Base-by-base conservation (phyloP, 2,888 invertebrate genomes). In the Pseudococcus longispinus region DNA sequence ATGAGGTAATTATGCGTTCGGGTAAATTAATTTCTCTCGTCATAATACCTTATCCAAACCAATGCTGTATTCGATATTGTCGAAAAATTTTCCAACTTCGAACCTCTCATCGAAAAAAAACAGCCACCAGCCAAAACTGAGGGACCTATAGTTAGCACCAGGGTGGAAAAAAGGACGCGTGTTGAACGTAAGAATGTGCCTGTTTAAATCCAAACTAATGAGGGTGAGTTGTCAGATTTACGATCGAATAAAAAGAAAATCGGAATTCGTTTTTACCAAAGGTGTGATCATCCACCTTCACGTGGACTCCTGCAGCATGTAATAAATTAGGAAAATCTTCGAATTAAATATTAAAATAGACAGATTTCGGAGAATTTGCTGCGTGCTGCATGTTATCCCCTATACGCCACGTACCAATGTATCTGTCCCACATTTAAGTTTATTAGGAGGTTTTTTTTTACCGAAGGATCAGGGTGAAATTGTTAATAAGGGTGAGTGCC, bases 201-300 rank as follows among this genome's bases (percentile, higher is more conserved):
- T 42, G 42, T 42, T 80, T 80, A 42, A 80, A 80, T 37, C 29
- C 20, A 37, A 80, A 37, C 77, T 80, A 80, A 80, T 80, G 77
- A 80, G 77, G 77, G 77, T 80, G 77, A 37, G 20, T 80, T 80
- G 77, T 80, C 77, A 80, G 77, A 80, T 80, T 80, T 80, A 80
- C 23, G 42, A 37, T 18, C 77, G 42, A 80, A 80, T 42, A 26
- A 42, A 23, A 37, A 20, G 77, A 42, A 80, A 80, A 70, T 70
- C 29, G 77, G 42, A 20, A 80, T 80, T 80, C 3, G 11, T 42
- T 42, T 80, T 42, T 70, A 29, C 29, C 26, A 26, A 70, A 70
- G 29, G 70, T 29, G 70, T 70, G 23, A 60, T 60, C 1, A n/a
- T n/a, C n/a, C n/a, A n/a, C n/a, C n/a, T n/a, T n/a, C n/a, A n/a